phyloP scores from a whole-genome alignment of 2,888 invertebrate species.

The Monochamus alternatus region DNA sequence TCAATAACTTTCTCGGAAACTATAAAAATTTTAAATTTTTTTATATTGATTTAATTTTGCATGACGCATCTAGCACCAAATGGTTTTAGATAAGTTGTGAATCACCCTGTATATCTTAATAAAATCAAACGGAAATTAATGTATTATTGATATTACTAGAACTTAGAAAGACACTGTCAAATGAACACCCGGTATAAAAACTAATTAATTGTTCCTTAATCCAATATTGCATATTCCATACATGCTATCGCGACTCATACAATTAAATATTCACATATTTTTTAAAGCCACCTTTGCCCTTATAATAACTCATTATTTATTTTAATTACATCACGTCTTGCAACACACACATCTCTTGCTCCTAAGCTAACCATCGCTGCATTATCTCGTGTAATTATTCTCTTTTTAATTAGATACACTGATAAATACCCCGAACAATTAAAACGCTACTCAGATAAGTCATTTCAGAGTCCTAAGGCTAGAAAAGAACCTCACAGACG shows the following conservation, averaged over 20 bases:
- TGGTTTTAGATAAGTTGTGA: no score
- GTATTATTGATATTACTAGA: no score
- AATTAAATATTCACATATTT: background rate
- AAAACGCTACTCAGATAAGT: slow-evolving; percentile 21
- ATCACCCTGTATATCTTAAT: no score
- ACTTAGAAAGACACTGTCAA: no score
- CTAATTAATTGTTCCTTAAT: background rate
- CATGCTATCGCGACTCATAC: background rate
- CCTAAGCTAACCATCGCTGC: slow-evolving; percentile 8
- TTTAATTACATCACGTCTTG: slow-evolving; percentile 1
- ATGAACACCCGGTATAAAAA: no score
- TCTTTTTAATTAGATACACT: slow-evolving; percentile 15
- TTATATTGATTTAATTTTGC: no score
- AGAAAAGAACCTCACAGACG: slow-evolving; percentile 5
- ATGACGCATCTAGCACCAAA: no score
- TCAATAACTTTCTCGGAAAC: no score
- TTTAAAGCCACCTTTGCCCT: background rate
- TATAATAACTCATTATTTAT: background rate
- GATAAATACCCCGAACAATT: slow-evolving; percentile 27
- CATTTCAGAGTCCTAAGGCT: background rate
- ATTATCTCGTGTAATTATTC: slow-evolving; percentile 5
- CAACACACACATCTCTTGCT: background rate
- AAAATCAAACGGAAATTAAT: no score
- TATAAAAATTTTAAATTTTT: no score
- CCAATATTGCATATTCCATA: background rate